These are phyloP conservation scores for Tenebrio molitor DNA, from an alignment of 1,140 invertebrate species.

Conservation along the genomic window DNA sequence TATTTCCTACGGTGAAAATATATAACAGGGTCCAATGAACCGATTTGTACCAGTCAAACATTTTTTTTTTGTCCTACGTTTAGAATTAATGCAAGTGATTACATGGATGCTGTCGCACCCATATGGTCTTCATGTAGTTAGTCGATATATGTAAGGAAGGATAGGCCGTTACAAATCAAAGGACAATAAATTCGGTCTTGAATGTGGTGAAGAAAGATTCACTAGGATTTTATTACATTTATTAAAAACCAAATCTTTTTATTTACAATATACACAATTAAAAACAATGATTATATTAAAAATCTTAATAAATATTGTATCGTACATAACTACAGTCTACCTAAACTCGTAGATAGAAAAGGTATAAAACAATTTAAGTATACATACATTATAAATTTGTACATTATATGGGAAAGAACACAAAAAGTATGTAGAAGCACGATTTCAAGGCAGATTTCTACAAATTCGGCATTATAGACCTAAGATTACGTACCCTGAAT, in stretches of 20 bases:
- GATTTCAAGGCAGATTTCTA: slow-evolving; percentile 34
- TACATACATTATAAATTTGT: slow-evolving; percentile 47
- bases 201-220: too few relatives aligned
- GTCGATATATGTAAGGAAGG: too few relatives aligned
- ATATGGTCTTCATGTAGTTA: too few relatives aligned
- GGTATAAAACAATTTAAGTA: slow-evolving; percentile 31
- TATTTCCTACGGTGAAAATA: too few relatives aligned
- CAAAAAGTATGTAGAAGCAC: slow-evolving; percentile 39
- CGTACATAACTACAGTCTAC: slow-evolving; percentile 52
- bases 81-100: too few relatives aligned
- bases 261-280: slow-evolving; percentile 55
- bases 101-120: too few relatives aligned
- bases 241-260: slow-evolving; percentile 51
- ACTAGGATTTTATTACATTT: slow-evolving; percentile 48
- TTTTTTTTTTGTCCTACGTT: too few relatives aligned
- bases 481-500: slow-evolving; percentile 54
- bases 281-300: slow-evolving; percentile 54
- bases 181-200: too few relatives aligned
- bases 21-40: too few relatives aligned
- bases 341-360: slow-evolving; percentile 47
- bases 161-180: too few relatives aligned
- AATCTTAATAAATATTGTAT: slow-evolving; percentile 53
- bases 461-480: slow-evolving; percentile 22
- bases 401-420: slow-evolving; percentile 46
- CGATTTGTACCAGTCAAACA: too few relatives aligned